Percentiles rank a stretch among this genome's conserved stretches.
These are phyloP conservation scores for Platyscapa corneri DNA, from an alignment of 1,140 invertebrate genomes.

Conservation along the genomic window DNA sequence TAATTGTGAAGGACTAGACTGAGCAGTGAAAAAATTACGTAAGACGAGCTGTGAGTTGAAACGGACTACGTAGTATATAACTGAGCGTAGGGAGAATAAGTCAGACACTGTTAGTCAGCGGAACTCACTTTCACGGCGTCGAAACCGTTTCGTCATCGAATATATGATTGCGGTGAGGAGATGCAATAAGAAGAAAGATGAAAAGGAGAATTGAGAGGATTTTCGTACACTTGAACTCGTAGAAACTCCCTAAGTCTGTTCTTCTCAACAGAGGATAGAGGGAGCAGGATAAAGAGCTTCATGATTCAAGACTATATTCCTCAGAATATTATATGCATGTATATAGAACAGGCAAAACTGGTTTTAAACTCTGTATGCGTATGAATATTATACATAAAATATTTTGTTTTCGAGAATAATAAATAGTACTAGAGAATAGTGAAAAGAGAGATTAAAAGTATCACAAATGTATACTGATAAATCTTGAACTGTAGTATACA, in stretches of 20 bases:
- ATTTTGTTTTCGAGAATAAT: too few species aligned
- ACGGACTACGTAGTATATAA: background rate
- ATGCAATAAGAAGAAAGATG: background rate
- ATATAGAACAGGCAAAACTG: too few species aligned
- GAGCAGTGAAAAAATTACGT: background rate
- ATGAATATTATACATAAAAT: background rate
- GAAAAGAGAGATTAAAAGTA: too few species aligned
- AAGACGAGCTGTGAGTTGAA: background rate
- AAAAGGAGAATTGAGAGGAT: too few species aligned
- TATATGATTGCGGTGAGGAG: slow-evolving; percentile 48
- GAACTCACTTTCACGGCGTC: slow-evolving; percentile 53
- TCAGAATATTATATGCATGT: too few species aligned
- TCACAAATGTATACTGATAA: too few species aligned
- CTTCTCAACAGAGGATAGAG: too few species aligned
- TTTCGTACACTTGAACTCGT: background rate
- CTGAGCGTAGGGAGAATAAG: slow-evolving; percentile 47
- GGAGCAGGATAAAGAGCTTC: too few species aligned
- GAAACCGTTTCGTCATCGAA: slow-evolving; percentile 60
- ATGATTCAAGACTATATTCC: too few species aligned
- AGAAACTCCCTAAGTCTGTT: too few species aligned
- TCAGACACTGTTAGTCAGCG: slow-evolving; percentile 64
- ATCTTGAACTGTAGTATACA: too few species aligned
- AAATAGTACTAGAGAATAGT: too few species aligned
- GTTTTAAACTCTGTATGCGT: background rate
- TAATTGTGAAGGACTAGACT: background rate